These are phyloP conservation scores for Cynodonichthys magdalenae DNA, from an alignment of 2,797 vertebrate species.

Conservation along the genomic window DNA sequence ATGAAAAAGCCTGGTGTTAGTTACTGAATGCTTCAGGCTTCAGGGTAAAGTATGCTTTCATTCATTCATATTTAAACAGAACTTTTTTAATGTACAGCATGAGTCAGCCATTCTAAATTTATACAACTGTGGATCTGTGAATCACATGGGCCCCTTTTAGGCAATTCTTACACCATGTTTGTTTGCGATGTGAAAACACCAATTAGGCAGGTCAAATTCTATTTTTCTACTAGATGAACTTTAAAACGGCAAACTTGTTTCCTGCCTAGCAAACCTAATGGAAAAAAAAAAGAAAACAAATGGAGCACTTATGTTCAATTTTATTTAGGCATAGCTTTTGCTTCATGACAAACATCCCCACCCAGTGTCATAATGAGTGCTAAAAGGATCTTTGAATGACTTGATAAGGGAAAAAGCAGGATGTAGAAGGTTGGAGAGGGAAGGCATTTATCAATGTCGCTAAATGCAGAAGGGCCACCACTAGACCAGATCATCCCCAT, in stretches of 20 bases:
- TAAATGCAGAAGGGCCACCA: slow-evolving; percentile 2
- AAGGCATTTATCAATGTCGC: slow-evolving; percentile 32
- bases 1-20: slow-evolving; percentile 3
- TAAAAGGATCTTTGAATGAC: slow-evolving; percentile 26
- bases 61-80: slow-evolving; percentile 1
- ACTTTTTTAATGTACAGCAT: background rate
- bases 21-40: background rate
- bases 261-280: slow-evolving; percentile 4
- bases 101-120: background rate
- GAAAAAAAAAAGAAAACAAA: background rate
- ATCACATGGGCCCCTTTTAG: background rate
- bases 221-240: slow-evolving; percentile 4
- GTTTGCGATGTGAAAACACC: background rate
- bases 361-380: slow-evolving; percentile 42
- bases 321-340: slow-evolving; percentile 18
- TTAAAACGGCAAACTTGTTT: slow-evolving; percentile 35
- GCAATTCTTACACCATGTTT: background rate
- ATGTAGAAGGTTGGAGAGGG: background rate
- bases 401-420: slow-evolving; percentile 33
- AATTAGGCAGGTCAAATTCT: slow-evolving; percentile 22
- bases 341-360: slow-evolving; percentile 20
- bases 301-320: slow-evolving; percentile 6
- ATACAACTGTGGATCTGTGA: background rate
- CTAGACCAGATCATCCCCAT: slow-evolving; percentile 55
- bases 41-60: background rate